Evolutionary conservation across 1,140 invertebrate genomes (phyloP).

Genomic region (Drosophila virilis): DNA sequence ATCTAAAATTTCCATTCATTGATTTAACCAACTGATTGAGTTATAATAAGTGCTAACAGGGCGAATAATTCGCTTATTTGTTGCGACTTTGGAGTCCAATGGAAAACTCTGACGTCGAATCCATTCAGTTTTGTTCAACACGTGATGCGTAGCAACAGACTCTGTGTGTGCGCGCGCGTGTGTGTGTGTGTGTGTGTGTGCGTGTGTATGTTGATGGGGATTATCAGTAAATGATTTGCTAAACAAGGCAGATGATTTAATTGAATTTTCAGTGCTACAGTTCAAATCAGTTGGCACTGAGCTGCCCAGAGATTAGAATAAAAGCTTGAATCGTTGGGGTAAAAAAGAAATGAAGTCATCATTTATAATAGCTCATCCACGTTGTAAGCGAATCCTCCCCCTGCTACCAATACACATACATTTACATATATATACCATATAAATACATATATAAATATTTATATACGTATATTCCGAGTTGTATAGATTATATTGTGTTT

Average conservation of each 20-base stretch:
- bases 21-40: not conserved
- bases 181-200: not conserved
- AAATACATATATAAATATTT: not conserved
- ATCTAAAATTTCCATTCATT: not conserved
- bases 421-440: too few species aligned
- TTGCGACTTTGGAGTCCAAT: slow-evolving; percentile 18
- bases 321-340: slow-evolving; percentile 25
- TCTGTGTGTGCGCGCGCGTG: slow-evolving; percentile 4
- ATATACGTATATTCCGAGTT: not conserved
- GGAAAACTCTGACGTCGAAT: slow-evolving; percentile 27
- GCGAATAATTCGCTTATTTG: slow-evolving; percentile 1
- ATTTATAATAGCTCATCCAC: slow-evolving; percentile 28
- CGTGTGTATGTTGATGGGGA: slow-evolving; percentile 8
- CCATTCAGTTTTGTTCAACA: slow-evolving; percentile 41
- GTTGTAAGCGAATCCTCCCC: slow-evolving; percentile 29
- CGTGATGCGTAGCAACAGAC: slow-evolving; percentile 38
- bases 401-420: not conserved
- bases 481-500: slow-evolving; percentile 6
- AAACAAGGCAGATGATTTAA: slow-evolving; percentile 45
- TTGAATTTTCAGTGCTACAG: slow-evolving; percentile 35
- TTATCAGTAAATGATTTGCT: slow-evolving; percentile 39
- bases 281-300: slow-evolving; percentile 32
- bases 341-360: slow-evolving; percentile 46
- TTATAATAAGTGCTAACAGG: not conserved
- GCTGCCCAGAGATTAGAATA: slow-evolving; percentile 32